Conservation (phyloP, 2,797 vertebrate genomes). For the Salarias fasciatus region DNA sequence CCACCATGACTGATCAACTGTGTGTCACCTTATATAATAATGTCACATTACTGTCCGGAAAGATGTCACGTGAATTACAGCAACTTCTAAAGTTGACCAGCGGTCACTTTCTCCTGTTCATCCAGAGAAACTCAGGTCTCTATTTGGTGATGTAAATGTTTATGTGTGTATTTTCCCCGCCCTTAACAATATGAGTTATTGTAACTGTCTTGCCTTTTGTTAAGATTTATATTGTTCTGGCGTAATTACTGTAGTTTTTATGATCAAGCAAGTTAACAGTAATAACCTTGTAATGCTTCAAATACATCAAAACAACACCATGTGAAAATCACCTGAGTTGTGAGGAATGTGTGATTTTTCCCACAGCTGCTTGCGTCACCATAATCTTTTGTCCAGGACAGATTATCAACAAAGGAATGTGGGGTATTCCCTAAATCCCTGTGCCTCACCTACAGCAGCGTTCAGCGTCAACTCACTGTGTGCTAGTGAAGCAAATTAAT, state of each 20-base stretch:
- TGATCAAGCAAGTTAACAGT: not conserved
- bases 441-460: conserved; percentile 13
- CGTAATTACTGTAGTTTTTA: too few relatives aligned
- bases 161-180: not conserved
- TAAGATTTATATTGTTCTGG: too few relatives aligned
- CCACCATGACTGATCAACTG: not conserved
- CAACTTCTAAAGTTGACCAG: not conserved
- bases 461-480: not conserved
- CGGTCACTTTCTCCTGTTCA: not conserved
- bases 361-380: conserved; percentile 28
- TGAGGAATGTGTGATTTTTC: not conserved
- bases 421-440: conserved; percentile 17
- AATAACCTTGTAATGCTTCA: not conserved
- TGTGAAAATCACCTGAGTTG: not conserved
- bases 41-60: too few relatives aligned
- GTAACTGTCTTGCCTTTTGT: too few relatives aligned
- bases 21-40: not conserved
- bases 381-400: conserved; percentile 24
- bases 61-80: conserved; percentile 3
- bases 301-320: not conserved
- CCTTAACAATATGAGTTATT: too few relatives aligned
- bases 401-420: conserved; percentile 49
- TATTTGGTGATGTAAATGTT: not conserved
- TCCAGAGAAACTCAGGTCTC: not conserved
- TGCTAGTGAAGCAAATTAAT: not conserved